phyloP scores from a whole-genome alignment of 2,797 vertebrate genomes.

The Sparidentex hasta region DNA sequence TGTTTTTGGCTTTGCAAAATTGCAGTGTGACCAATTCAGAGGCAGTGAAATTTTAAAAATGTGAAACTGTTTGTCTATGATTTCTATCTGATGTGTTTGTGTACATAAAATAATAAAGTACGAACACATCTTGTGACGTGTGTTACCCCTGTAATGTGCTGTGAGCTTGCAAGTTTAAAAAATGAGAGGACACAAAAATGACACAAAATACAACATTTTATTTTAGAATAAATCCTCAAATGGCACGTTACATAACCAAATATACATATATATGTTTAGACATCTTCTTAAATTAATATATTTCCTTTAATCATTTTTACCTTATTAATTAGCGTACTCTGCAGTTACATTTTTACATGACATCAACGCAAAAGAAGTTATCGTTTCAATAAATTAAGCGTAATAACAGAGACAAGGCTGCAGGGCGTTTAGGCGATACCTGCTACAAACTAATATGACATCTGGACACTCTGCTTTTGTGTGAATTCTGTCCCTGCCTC shows the following conservation, averaged over 20 bases:
- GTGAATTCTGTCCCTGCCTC: conserved; percentile 47
- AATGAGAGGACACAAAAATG: conserved; percentile 64
- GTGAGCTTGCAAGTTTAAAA: conserved; percentile 1
- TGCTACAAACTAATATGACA: conserved; percentile 74
- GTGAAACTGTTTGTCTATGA: neutral
- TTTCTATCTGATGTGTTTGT: neutral
- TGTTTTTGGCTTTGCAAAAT: neutral
- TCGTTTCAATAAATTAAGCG: conserved; percentile 95
- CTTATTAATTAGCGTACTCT: conserved; percentile 74
- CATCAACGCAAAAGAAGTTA: conserved; percentile 89
- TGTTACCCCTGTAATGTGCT: neutral
- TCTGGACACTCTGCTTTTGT: conserved; percentile 41
- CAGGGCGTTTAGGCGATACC: conserved; percentile 62
- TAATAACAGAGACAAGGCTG: conserved; percentile 88
- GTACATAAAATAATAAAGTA: conserved; percentile 4
- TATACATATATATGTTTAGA: conserved; percentile 94
- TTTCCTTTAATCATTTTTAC: conserved; percentile 72
- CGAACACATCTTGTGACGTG: neutral
- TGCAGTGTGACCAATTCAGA: neutral
- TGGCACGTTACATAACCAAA: conserved; percentile 96
- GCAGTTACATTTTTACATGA: conserved; percentile 91
- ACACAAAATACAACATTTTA: conserved; percentile 99
- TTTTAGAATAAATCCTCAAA: conserved; percentile 89
- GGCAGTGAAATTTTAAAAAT: neutral
- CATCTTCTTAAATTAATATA: conserved; percentile 87